Percentiles rank a stretch among this genome's conserved stretches.
phyloP scores from a whole-genome alignment of 37 sponge, comb jelly and placozoan genomes.

The Axinella damicornis region DNA sequence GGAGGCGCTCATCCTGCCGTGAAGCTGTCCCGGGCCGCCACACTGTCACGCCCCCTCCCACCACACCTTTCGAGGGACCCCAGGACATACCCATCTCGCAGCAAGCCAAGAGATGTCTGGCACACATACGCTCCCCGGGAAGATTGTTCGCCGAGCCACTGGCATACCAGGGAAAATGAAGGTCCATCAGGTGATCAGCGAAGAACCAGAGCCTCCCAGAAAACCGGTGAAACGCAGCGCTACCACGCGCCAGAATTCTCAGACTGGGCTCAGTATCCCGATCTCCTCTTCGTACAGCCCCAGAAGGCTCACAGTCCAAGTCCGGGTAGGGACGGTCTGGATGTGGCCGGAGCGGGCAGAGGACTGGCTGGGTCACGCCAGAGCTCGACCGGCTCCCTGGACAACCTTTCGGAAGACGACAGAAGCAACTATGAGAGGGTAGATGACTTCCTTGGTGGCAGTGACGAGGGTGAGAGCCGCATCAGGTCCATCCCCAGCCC shows the following conservation, averaged over 20 bases:
- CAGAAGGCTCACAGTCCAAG: not conserved
- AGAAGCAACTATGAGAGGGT: conserved; percentile 6
- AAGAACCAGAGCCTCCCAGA: not conserved
- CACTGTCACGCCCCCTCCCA: conserved; percentile 39
- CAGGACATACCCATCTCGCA: not conserved
- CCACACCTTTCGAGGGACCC: conserved; percentile 37
- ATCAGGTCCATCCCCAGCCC: not conserved
- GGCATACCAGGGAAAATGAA: not conserved
- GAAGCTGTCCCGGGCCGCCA: not conserved
- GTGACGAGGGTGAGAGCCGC: not conserved
- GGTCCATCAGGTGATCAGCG: no score
- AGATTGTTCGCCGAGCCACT: conserved; percentile 9
- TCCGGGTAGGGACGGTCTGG: not conserved
- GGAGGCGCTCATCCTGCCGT: no score
- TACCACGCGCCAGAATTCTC: no score
- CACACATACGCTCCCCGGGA: not conserved
- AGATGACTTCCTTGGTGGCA: conserved; percentile 2
- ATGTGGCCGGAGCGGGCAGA: no score
- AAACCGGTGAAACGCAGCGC: not conserved
- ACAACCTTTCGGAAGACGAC: conserved; percentile 11
- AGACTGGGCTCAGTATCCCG: no score
- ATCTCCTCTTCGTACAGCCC: not conserved
- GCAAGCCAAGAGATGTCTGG: not conserved
- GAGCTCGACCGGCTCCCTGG: conserved; percentile 20
- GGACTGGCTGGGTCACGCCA: no score